Base-by-base conservation (phyloP, 2,888 invertebrate species). In the Hanleya hanleyi region DNA sequence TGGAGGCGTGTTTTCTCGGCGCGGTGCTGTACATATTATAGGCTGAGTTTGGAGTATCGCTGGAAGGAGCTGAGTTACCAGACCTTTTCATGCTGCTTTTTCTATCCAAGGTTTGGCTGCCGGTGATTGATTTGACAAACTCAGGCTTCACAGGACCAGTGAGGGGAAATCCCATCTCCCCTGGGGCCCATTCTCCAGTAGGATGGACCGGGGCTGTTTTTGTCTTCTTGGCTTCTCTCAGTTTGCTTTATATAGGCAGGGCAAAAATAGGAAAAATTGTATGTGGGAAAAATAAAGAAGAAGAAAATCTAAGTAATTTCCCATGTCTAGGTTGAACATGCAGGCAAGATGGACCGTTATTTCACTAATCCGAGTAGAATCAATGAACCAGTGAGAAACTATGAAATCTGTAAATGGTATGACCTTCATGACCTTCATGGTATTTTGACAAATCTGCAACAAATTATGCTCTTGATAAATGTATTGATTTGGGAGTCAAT, bases 71-170 rank as follows among this genome's bases (percentile, higher is more conserved):
- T n/a, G n/a, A n/a, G n/a, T n/a, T n/a, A 32, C 29, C 57, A 1
- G 35, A 18, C 47, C 71, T 76, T 41, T 68, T 71, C 12, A 61
- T 71, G 33, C 49, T 68, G 29, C 50, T 77, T 37, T 80, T 79
- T 29, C 86, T 75, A 67, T 84, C 87, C 18, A 87, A 77, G 1
- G 87, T 87, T 84, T 84, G 84, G 67, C 84, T 86, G 57, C 74
- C 78, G 1, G 86, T 86, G 4, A 87, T 70, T 49, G 84, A 84
- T 72, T 84, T 86, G 15, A 57, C 62, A 68, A 9, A 65, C 50
- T 26, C 70, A 32, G 67, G 47, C 18, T 47, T 47, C n/a, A 29
- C 15, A 7, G 41, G 18, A 18, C 41, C 15, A 15, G 7, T 9
- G 18, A 67, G 6, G 29, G n/a, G 38, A 15, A 29, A 9, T 41